Percentiles rank a stretch among this genome's conserved stretches.
Evolutionary conservation across 1,140 invertebrate species (phyloP).

Genomic region (Diachasma alloeum): DNA sequence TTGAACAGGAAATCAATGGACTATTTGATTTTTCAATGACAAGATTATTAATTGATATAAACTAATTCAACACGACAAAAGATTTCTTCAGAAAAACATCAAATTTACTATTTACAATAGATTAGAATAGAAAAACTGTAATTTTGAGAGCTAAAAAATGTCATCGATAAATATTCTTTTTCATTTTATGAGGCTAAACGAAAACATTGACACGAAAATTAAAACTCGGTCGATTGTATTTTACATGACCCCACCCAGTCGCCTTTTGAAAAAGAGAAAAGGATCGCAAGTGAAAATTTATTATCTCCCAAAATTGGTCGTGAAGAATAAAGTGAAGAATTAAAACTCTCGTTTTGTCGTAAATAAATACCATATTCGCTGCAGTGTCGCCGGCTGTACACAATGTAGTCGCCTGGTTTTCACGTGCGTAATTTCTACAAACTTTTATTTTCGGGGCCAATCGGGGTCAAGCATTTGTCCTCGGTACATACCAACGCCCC

Average conservation of each 20-base stretch:
- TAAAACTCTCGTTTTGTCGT: background rate
- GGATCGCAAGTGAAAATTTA: conserved; percentile 4
- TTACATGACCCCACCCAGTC: background rate
- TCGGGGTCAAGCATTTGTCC: conserved; percentile 24
- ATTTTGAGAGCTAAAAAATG: too few species aligned
- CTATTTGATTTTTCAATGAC: too few species aligned
- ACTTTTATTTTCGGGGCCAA: conserved; percentile 16
- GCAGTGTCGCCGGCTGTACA: background rate
- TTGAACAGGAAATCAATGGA: too few species aligned
- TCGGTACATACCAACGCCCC: background rate
- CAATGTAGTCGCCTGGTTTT: conserved; percentile 3
- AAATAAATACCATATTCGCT: background rate
- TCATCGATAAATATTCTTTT: background rate
- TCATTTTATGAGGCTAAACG: background rate
- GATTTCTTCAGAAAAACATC: background rate
- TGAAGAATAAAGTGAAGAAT: background rate
- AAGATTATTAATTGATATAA: too few species aligned
- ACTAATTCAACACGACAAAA: too few species aligned
- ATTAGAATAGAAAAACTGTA: too few species aligned
- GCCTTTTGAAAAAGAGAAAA: conserved; percentile 20
- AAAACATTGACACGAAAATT: conserved; percentile 26
- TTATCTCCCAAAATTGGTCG: background rate
- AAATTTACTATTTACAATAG: too few species aligned
- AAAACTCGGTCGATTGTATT: conserved; percentile 8
- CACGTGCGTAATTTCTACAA: conserved; percentile 23